These are phyloP conservation scores for Epinephelus moara DNA, from an alignment of 2,113 vertebrate genomes.

Conservation along the genomic window DNA sequence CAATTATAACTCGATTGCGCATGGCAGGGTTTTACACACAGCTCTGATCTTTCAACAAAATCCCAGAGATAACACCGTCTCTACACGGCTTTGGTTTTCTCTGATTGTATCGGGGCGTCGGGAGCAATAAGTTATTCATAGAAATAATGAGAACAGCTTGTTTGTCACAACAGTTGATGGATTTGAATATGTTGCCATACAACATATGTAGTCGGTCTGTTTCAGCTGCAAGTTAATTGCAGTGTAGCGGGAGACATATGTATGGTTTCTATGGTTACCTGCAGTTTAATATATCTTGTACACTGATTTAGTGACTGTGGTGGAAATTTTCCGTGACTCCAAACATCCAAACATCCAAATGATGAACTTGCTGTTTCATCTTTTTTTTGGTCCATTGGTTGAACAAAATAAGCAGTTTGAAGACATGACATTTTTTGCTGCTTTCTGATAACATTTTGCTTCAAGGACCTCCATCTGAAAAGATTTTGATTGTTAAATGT, in stretches of 20 bases:
- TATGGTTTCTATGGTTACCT: slow-evolving; percentile 9
- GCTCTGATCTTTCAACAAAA: neutral
- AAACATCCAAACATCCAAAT: too few species aligned
- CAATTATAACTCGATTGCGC: neutral
- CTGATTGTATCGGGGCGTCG: neutral
- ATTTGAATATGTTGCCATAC: neutral
- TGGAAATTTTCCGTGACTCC: neutral
- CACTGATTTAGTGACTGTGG: neutral
- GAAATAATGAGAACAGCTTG: slow-evolving; percentile 6
- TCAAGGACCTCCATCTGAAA: too few species aligned
- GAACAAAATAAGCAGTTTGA: neutral
- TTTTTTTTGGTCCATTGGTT: neutral
- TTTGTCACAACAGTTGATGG: neutral
- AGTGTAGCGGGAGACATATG: neutral
- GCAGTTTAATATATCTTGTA: neutral
- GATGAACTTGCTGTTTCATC: too few species aligned
- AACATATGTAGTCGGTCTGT: neutral
- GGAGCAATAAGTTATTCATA: neutral
- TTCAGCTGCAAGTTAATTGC: neutral
- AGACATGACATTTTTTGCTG: neutral
- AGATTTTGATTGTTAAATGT: too few species aligned
- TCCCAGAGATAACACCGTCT: neutral
- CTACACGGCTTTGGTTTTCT: neutral
- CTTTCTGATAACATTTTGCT: too few species aligned
- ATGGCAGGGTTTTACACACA: neutral